These are phyloP conservation scores for Hypanus sabinus DNA, from an alignment of 2,113 vertebrate species.

Conservation along the genomic window DNA sequence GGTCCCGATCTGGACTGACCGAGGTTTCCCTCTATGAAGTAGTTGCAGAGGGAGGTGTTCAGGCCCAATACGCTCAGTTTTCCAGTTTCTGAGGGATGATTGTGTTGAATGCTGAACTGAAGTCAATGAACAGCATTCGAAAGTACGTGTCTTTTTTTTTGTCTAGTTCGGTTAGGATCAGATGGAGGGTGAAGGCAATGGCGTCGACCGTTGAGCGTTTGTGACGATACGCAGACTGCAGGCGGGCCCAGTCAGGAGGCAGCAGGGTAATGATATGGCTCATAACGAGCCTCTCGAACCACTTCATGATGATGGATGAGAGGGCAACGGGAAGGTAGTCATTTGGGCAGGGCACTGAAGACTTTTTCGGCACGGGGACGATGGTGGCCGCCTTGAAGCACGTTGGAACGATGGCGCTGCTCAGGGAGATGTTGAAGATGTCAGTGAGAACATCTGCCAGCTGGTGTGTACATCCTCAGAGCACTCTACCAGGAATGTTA, in stretches of 20 bases:
- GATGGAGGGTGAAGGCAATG: background rate
- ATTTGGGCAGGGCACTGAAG: background rate
- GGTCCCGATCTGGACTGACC: too few species aligned
- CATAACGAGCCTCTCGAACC: background rate
- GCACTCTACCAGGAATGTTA: too few species aligned
- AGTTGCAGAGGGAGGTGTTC: too few species aligned
- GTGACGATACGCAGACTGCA: background rate
- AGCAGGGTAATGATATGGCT: background rate
- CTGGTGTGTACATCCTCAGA: background rate
- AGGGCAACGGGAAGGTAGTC: background rate
- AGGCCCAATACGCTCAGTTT: too few species aligned
- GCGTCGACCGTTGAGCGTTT: background rate
- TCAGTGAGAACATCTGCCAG: background rate
- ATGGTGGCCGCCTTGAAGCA: background rate
- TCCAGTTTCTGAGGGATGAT: background rate
- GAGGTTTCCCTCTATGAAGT: too few species aligned
- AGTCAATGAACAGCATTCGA: conserved; percentile 7
- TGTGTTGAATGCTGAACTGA: conserved; percentile 16
- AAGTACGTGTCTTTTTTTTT: background rate
- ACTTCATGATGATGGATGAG: background rate
- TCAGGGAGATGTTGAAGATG: background rate
- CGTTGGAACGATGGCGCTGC: background rate
- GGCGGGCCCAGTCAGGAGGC: background rate
- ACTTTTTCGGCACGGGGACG: background rate
- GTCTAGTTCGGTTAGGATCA: background rate